A percentile compares a stretch with the other conserved stretches of the same genome.
Evolutionary conservation across 1,140 invertebrate genomes (phyloP).

Genomic region (Drosophila takahashii): DNA sequence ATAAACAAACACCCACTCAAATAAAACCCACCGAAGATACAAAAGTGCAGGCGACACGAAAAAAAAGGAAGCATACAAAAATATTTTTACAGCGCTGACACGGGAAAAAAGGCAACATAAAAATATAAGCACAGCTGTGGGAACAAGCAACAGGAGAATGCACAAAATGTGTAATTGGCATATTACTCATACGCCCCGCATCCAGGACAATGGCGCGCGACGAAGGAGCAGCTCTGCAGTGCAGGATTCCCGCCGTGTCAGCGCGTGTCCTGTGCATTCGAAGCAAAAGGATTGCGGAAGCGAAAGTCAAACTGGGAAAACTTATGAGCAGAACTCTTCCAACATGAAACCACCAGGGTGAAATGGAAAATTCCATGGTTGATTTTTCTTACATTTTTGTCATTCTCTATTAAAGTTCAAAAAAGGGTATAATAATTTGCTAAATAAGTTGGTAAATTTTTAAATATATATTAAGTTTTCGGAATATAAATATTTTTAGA

Average conservation of each 20-base stretch:
- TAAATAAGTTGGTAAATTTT: too few relatives aligned
- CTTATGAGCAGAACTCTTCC: not conserved
- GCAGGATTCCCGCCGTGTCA: conserved; percentile 8
- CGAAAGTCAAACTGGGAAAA: conserved; percentile 24
- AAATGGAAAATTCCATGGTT: not conserved
- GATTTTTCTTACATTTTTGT: not conserved
- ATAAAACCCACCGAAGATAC: conserved; percentile 3
- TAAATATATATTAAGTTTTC: too few relatives aligned
- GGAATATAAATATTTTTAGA: too few relatives aligned
- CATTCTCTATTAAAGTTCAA: not conserved
- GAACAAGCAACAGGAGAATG: conserved; percentile 55
- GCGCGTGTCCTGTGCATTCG: not conserved
- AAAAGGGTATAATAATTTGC: not conserved
- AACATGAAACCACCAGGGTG: not conserved
- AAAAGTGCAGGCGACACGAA: conserved; percentile 8
- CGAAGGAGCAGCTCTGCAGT: not conserved
- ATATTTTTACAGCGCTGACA: conserved; percentile 51
- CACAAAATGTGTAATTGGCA: conserved; percentile 50
- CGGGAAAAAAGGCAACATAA: conserved; percentile 28
- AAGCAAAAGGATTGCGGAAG: conserved; percentile 11
- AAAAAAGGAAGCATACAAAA: conserved; percentile 25
- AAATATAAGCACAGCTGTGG: conserved; percentile 18
- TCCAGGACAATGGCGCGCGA: conserved; percentile 1
- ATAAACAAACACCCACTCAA: conserved; percentile 21
- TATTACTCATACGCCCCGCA: conserved; percentile 51